These are phyloP conservation scores for Listrodromus nycthemerus DNA, from an alignment of 2,888 invertebrate species.

Conservation along the genomic window DNA sequence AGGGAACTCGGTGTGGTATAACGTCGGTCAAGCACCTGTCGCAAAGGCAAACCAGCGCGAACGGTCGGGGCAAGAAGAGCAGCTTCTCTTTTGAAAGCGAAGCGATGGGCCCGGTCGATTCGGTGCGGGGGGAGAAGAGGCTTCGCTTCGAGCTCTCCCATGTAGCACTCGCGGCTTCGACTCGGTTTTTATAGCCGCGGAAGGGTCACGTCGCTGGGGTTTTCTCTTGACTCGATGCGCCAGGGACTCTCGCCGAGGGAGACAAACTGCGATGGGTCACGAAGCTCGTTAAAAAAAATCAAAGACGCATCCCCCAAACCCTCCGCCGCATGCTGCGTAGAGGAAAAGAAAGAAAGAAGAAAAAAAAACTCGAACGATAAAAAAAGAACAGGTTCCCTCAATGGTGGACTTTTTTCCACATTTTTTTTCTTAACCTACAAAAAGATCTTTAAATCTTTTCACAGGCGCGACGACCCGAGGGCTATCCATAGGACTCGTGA, in stretches of 20 bases:
- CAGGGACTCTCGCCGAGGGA: constrained; percentile 3
- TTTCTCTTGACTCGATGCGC: constrained; percentile 26
- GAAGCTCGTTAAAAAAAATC: constrained; percentile 42
- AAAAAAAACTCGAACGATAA: constrained; percentile 8
- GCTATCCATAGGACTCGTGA: background rate
- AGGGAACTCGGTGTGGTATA: constrained; percentile 6
- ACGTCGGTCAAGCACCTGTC: constrained; percentile 54
- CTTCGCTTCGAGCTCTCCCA: constrained; percentile 27
- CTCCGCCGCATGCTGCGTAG: background rate
- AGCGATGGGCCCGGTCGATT: constrained; percentile 35
- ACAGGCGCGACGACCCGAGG: background rate
- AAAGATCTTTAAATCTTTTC: background rate
- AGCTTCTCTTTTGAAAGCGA: constrained; percentile 17
- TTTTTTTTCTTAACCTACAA: background rate
- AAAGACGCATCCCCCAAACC: constrained; percentile 6
- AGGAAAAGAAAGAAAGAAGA: background rate
- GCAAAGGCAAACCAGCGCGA: constrained; percentile 38
- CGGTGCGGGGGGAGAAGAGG: constrained; percentile 8
- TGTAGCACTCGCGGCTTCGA: background rate
- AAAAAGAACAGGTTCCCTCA: background rate
- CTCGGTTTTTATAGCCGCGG: constrained; percentile 28
- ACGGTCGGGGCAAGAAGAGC: constrained; percentile 3
- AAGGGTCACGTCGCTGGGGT: constrained; percentile 12
- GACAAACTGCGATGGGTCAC: constrained; percentile 4
- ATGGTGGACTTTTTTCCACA: background rate